These are phyloP conservation scores for Leptopilina boulardi DNA, from an alignment of 1,140 invertebrate genomes.

Conservation along the genomic window DNA sequence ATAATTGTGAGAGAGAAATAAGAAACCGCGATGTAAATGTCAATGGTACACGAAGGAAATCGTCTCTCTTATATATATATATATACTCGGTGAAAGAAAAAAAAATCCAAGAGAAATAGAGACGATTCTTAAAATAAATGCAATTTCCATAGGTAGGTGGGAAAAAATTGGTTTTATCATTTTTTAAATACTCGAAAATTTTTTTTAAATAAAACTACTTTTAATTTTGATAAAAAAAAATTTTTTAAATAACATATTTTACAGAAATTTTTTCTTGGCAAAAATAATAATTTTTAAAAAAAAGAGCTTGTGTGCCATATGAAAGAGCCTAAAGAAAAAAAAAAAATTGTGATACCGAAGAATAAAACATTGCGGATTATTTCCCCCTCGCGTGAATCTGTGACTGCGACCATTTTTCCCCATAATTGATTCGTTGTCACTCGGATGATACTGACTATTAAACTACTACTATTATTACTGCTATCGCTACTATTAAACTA, in stretches of 20 bases:
- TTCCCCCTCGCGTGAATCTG: conserved; percentile 26
- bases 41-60: conserved; percentile 41
- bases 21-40: conserved; percentile 43
- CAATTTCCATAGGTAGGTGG: too few species aligned
- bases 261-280: too few species aligned
- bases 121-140: not conserved
- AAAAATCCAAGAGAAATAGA: not conserved
- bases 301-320: too few species aligned
- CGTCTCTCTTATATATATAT: conserved; percentile 34
- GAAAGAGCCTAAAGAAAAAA: too few species aligned
- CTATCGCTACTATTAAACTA: conserved; percentile 51
- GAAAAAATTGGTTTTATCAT: not conserved
- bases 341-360: conserved; percentile 1
- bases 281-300: not conserved
- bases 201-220: too few species aligned
- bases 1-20: conserved; percentile 6
- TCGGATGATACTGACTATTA: conserved; percentile 43
- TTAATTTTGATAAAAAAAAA: too few species aligned
- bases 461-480: conserved; percentile 53
- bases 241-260: too few species aligned
- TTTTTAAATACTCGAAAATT: too few species aligned
- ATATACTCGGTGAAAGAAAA: not conserved
- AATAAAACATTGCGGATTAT: not conserved
- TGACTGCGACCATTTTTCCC: conserved; percentile 7
- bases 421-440: conserved; percentile 36